phyloP scores from a whole-genome alignment of 2,797 vertebrate genomes.

The Poecilia gillii region DNA sequence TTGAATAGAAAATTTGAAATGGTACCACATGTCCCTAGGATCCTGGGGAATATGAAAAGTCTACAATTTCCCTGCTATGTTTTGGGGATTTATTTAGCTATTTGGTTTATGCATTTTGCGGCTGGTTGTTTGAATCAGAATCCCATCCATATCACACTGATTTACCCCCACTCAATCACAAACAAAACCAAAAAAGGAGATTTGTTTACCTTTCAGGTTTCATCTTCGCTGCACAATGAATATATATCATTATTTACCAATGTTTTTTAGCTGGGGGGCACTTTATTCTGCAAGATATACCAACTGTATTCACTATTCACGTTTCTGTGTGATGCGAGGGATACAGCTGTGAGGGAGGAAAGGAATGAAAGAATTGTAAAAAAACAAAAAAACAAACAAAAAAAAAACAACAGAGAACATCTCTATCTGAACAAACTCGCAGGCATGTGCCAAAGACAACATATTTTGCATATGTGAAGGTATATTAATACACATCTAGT shows the following conservation, averaged over 20 bases:
- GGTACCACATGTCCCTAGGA: background rate
- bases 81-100: background rate
- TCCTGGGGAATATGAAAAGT: background rate
- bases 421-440: background rate
- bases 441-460: background rate
- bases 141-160: background rate
- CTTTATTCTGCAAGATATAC: background rate
- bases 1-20: background rate
- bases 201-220: background rate
- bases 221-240: background rate
- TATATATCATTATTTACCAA: background rate
- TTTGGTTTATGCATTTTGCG: background rate
- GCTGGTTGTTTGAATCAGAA: background rate
- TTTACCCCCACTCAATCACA: background rate
- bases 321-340: background rate
- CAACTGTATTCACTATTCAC: background rate
- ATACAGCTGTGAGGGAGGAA: background rate
- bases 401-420: background rate
- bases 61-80: background rate
- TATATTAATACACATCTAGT: background rate
- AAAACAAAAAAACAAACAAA: background rate
- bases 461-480: background rate
- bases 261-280: conserved; percentile 2
- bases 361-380: background rate
- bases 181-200: background rate